Conservation (phyloP, 2,888 invertebrate species). For the Deilephila porcellus region DNA sequence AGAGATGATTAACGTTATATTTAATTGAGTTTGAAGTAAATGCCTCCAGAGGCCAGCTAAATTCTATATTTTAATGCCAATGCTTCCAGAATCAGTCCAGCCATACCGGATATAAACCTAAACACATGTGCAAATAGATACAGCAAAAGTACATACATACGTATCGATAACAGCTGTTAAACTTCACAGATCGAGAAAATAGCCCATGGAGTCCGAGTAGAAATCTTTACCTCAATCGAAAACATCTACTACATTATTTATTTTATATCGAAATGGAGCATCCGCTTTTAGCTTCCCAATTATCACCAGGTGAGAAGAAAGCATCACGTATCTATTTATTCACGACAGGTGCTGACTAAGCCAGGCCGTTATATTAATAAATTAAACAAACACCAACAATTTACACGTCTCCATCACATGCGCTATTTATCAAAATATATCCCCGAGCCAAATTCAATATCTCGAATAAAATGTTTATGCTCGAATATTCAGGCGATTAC, state of each 20-base stretch:
- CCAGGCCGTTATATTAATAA: conserved; percentile 8
- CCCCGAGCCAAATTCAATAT: conserved; percentile 11
- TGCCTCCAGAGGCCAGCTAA: no score
- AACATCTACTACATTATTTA: neutral
- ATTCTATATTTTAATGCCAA: neutral
- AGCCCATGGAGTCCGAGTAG: neutral
- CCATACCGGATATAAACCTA: neutral
- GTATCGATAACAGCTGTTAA: neutral
- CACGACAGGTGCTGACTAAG: conserved; percentile 19
- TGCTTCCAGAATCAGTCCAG: neutral
- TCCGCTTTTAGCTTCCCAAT: neutral
- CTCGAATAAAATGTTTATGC: conserved; percentile 18
- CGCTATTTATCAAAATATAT: conserved; percentile 20
- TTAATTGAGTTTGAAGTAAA: no score
- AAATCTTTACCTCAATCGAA: neutral
- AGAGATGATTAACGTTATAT: no score
- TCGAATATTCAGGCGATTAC: conserved; percentile 50
- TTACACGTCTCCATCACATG: neutral
- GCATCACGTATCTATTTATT: conserved; percentile 40
- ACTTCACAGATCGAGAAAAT: neutral
- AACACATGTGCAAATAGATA: neutral
- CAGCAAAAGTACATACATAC: neutral
- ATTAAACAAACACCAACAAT: neutral
- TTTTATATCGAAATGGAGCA: conserved; percentile 16
- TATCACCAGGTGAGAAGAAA: conserved; percentile 33